Base-by-base conservation (phyloP, 2,888 invertebrate species). In the Iselma pallidipennis region DNA sequence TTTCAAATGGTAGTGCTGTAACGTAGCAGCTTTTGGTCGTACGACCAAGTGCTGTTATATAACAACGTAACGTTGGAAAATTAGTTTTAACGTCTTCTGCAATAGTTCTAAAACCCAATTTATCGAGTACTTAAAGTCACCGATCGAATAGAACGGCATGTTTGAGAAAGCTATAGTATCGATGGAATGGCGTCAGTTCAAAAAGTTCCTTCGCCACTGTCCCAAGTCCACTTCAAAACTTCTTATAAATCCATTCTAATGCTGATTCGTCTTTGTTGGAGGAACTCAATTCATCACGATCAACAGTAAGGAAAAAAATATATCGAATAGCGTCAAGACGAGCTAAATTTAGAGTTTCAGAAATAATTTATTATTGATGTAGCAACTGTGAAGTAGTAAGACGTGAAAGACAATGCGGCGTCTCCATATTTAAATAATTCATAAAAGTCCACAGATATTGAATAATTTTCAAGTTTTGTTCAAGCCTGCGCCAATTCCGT, bases 371-470 rank as follows among this genome's bases (percentile, higher is more conserved):
- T 45, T 12, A 23, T 21, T 4, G 12, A 23, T 4, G 21, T 45
- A 12, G 45, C 45, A 23, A 42, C 21, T 42, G 9, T 37, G 37
- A 9, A 6, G 16, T 19, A 21, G 33, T 42, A 19, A 12, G 5
- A 45, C 3, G 12, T 12, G 9, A 4, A 21, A 45, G 45, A 45
- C 45, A 45, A 45, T 45, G n/a, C 45, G 45, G 12, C 45, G 21
- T 45, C 21, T 21, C 45, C n/a, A n/a, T 23, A 58, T 62, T 62
- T 58, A 62, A 62, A 62, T 62, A 62, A 62, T 62, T 62, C 62
- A 58, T 55, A 62, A 55, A 57, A 62, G 55, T 58, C 58, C 31
- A 42, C 58, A 45, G 52, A 58, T 62, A 62, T 58, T 62, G 62
- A 58, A 62, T 62, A 58, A 62, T 61, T 61, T 23, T 55, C 42